These are phyloP conservation scores for Pristionchus japonicus DNA, from an alignment of 2,888 invertebrate species.

Conservation along the genomic window DNA sequence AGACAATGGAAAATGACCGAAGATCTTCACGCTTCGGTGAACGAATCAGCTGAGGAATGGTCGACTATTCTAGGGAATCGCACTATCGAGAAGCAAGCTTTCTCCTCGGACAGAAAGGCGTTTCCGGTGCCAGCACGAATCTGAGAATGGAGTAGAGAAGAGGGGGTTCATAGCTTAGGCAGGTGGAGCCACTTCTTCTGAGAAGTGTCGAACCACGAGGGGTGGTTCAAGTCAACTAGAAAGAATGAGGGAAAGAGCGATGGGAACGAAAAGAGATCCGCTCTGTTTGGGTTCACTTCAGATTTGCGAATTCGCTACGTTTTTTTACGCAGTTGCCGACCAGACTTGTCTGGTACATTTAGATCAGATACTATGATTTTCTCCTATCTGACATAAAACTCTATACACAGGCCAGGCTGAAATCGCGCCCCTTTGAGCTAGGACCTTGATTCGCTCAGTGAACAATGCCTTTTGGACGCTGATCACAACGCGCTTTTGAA, in stretches of 20 bases:
- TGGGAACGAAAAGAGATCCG: neutral
- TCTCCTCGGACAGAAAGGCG: neutral
- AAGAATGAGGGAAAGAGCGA: neutral
- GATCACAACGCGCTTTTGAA: too few species aligned
- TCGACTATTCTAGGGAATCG: neutral
- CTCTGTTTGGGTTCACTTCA: too few species aligned
- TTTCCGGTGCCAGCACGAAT: neutral
- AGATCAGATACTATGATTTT: too few species aligned
- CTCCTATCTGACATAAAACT: too few species aligned
- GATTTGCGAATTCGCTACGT: too few species aligned
- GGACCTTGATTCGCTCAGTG: too few species aligned
- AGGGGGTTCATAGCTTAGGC: neutral
- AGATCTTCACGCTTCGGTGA: neutral
- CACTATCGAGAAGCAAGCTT: neutral
- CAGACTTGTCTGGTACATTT: too few species aligned
- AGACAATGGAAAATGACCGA: neutral
- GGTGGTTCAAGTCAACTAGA: conserved; percentile 18
- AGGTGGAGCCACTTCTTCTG: neutral
- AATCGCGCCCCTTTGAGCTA: too few species aligned
- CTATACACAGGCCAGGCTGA: too few species aligned
- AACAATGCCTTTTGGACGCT: too few species aligned
- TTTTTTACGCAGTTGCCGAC: too few species aligned
- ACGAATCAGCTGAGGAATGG: neutral
- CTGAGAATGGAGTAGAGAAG: neutral
- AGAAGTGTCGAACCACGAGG: neutral